Evolutionary conservation across 2,113 vertebrate species (phyloP), one percentile per base, ranked within the genome.

Genomic region (Myotis davidii): DNA sequence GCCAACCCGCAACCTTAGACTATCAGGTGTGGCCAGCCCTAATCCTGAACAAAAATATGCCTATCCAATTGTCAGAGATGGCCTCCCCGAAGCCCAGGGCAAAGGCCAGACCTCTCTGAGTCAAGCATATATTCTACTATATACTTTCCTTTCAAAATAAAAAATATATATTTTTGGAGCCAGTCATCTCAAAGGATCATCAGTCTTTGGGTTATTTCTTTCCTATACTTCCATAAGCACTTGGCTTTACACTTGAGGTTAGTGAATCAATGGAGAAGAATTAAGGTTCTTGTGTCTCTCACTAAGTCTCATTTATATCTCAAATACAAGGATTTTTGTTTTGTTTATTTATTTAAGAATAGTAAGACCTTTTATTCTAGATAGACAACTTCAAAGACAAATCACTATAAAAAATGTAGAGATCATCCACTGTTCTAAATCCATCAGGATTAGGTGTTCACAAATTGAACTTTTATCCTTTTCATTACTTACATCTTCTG

Each of bases 401-500:
- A 88, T 88, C 32, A 42, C 48, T 74, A 1, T 94, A 70, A 87
- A 91, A 90, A 86, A 74, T 18, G 12, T 25, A 45, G 69, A 77
- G 48, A 59, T 65, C 37, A n/a, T 76, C 11, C 12, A 9, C 20
- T 54, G 25, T 79, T 90, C 79, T 84, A 83, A 95, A 89, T 83
- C 78, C 61, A 65, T 13, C 10, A 88, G 48, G 73, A 96, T 96
- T 95, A 73, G 9, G 3, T 27, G 5, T 65, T 90, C 88, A 94
- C 1, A 50, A 92, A 88, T 85, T 77, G 64, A 59, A 50, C 42
- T 88, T 95, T 96, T 77, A 94, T 93, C 70, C 34, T 77, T 97
- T 94, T 82, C 78, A 91, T 93, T 94, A 65, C 76, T 95, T 94
- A 86, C 32, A 86, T 78, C 56, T 94, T 89, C 94, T 86, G 78